These are phyloP conservation scores for Phrynocephalus forsythii DNA, from an alignment of 2,797 vertebrate species.

Conservation along the genomic window DNA sequence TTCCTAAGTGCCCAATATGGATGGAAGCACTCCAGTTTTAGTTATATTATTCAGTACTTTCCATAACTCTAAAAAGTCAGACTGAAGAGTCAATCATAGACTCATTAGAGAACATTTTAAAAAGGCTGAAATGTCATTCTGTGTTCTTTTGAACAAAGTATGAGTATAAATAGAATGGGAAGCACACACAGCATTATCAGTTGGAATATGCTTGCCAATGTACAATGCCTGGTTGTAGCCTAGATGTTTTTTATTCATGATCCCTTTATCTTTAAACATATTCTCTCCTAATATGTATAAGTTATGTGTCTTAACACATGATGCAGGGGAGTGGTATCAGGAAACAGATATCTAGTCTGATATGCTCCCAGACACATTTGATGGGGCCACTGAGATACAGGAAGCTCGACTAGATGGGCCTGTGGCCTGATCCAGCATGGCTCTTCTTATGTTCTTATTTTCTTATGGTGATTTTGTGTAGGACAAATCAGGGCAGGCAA, in stretches of 20 bases:
- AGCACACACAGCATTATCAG: background rate
- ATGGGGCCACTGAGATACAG: too few species aligned
- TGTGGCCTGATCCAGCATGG: too few species aligned
- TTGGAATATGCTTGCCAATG: background rate
- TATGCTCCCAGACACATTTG: too few species aligned
- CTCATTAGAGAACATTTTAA: background rate
- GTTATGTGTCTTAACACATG: too few species aligned
- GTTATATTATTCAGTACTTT: background rate
- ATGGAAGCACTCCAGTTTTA: background rate
- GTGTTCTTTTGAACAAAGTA: background rate
- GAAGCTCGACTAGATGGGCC: too few species aligned
- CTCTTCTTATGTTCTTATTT: background rate
- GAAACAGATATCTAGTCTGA: too few species aligned
- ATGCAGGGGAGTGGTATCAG: too few species aligned
- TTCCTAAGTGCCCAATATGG: background rate
- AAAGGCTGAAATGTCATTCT: background rate
- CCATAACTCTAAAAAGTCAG: background rate
- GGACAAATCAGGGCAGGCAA: background rate
- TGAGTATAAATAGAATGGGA: background rate
- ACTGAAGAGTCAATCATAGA: background rate
- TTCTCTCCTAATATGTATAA: background rate
- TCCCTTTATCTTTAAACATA: background rate
- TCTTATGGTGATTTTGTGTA: background rate
- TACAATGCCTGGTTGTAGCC: background rate
- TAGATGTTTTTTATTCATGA: background rate